phyloP scores from a whole-genome alignment of 2,113 vertebrate species.

The Aspiorhynchus laticeps region DNA sequence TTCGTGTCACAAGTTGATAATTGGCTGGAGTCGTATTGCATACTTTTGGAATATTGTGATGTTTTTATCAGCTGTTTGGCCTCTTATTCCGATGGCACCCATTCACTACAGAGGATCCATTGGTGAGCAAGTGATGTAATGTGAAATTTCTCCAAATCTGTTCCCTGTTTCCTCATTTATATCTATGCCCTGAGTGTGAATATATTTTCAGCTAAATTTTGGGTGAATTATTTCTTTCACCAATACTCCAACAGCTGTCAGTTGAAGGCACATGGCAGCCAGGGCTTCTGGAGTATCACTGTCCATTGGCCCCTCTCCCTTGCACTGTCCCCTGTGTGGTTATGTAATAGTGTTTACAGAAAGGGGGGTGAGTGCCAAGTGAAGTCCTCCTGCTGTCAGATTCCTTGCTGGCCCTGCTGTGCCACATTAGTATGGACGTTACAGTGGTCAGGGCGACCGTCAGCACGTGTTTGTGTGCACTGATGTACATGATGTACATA shows the following conservation, averaged over 20 bases:
- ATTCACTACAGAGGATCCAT: not conserved
- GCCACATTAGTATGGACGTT: not conserved
- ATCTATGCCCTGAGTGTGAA: not conserved
- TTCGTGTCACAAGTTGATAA: not conserved
- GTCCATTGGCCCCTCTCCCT: not conserved
- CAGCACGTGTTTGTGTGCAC: conserved; percentile 6
- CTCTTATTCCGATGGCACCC: not conserved
- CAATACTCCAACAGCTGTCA: not conserved
- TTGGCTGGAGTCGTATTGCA: not conserved
- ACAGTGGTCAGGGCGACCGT: not conserved
- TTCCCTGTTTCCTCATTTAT: not conserved
- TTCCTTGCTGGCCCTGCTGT: not conserved
- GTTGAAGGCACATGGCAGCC: conserved; percentile 9
- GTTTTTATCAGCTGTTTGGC: not conserved
- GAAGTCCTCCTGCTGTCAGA: conserved; percentile 18
- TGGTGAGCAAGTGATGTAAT: not conserved
- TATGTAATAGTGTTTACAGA: conserved; percentile 19
- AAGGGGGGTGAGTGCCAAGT: conserved; percentile 16
- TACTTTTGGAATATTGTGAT: not conserved
- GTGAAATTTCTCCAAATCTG: not conserved
- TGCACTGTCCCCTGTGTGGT: conserved; percentile 26
- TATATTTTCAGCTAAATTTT: not conserved
- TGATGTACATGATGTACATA: not conserved
- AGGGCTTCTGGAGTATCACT: conserved; percentile 9
- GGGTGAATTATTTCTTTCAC: not conserved